phyloP scores from a whole-genome alignment of 2,888 invertebrate species.

The Rhagium mordax region DNA sequence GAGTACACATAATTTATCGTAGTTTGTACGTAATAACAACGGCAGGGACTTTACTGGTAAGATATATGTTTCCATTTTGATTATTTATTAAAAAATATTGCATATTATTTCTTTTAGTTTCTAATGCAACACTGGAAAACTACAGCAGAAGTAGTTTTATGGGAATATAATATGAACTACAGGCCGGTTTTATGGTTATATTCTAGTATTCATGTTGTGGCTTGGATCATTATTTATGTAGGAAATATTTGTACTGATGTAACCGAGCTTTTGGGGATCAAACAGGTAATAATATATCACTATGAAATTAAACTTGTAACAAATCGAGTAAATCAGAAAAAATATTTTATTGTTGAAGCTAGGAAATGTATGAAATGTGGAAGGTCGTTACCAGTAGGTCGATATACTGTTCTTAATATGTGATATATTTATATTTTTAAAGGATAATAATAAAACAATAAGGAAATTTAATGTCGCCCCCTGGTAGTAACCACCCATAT shows the following conservation, averaged over 20 bases:
- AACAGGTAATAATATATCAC: constrained; percentile 73
- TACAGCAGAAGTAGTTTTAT: constrained; percentile 71
- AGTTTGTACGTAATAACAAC: constrained; percentile 72
- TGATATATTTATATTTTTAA: too few relatives aligned
- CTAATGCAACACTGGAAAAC: constrained; percentile 72
- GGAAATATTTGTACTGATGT: constrained; percentile 77
- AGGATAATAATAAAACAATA: too few relatives aligned
- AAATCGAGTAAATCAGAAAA: too few relatives aligned
- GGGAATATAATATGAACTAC: constrained; percentile 72
- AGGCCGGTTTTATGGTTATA: constrained; percentile 72
- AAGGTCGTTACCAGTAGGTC: too few relatives aligned
- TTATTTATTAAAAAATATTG: constrained; percentile 12
- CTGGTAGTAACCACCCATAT: too few relatives aligned
- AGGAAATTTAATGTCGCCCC: too few relatives aligned
- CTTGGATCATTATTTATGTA: constrained; percentile 75
- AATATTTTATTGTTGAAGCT: too few relatives aligned
- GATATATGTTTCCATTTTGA: constrained; percentile 40
- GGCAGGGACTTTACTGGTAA: constrained; percentile 70
- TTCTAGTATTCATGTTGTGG: constrained; percentile 70
- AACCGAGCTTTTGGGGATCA: constrained; percentile 75
- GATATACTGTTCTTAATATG: too few relatives aligned
- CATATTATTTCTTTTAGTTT: constrained; percentile 67
- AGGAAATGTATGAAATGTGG: too few relatives aligned
- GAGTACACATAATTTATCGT: constrained; percentile 69
- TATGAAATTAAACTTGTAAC: too few relatives aligned